Evolutionary conservation across 2,888 invertebrate species (phyloP), one percentile per base, ranked within the genome.

Genomic region (Microlaimidae sp.): DNA sequence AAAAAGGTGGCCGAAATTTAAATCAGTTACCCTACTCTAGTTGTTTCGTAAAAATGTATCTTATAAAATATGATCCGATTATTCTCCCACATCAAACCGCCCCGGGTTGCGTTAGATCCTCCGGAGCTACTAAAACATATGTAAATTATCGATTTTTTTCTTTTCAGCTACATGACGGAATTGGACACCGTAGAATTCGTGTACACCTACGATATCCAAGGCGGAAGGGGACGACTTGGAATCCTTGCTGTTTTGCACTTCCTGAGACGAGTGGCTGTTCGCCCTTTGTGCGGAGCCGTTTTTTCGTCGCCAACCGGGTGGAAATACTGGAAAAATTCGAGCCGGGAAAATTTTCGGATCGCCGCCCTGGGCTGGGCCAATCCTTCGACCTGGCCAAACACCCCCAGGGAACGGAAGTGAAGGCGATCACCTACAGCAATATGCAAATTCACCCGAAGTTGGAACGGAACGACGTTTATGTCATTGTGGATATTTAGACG

Each of bases 101-200:
- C n/a, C n/a, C n/a, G n/a, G n/a, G n/a, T n/a, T n/a, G n/a, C n/a
- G n/a, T n/a, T n/a, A n/a, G n/a, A n/a, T n/a, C n/a, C n/a, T n/a
- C n/a, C n/a, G n/a, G n/a, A n/a, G n/a, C n/a, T n/a, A n/a, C n/a
- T n/a, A n/a, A n/a, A n/a, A n/a, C n/a, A n/a, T n/a, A n/a, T n/a
- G n/a, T n/a, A n/a, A n/a, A n/a, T n/a, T n/a, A n/a, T n/a, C n/a
- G n/a, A n/a, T n/a, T n/a, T 87, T 71, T 84, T 89, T 1, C 93
- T 97, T 93, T 97, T 86, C 75, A 88, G 82, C 1, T 97, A 95
- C 71, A 95, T 95, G 87, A 95, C 93, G 1, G 88, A 88, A 73
- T 13, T 38, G 10, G 38, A 89, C 58, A 79, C 82, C 1, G 79
- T 7, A 43, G 82, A 87, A 49, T 82, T 86, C 69, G 77, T 77